These are phyloP conservation scores for Drosophila yooni DNA, from an alignment of 2,888 invertebrate species.

Conservation along the genomic window DNA sequence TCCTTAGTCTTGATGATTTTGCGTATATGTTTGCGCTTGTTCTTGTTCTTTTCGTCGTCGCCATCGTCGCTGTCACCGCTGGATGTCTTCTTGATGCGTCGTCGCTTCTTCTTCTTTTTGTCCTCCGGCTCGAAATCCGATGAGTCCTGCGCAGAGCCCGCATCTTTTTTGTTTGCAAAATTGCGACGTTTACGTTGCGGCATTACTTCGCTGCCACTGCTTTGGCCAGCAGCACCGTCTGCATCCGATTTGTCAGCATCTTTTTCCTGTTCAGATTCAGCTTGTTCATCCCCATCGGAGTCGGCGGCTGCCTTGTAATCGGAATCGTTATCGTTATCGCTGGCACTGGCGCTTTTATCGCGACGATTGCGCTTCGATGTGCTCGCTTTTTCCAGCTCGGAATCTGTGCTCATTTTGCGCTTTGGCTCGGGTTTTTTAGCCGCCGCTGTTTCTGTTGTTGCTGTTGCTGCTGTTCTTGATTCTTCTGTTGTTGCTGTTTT, in stretches of 20 bases:
- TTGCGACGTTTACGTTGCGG: conserved; percentile 78
- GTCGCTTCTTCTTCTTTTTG: conserved; percentile 74
- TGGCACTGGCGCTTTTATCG: conserved; percentile 31
- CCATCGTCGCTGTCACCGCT: conserved; percentile 75
- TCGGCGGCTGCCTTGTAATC: conserved; percentile 45
- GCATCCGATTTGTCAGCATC: conserved; percentile 32
- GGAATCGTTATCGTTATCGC: conserved; percentile 56
- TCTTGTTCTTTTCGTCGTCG: conserved; percentile 82
- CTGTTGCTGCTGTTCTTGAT: conserved; percentile 1
- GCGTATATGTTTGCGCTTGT: conserved; percentile 87
- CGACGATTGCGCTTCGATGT: conserved; percentile 56
- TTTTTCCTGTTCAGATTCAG: conserved; percentile 35
- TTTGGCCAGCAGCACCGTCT: conserved; percentile 48
- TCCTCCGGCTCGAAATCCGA: conserved; percentile 79
- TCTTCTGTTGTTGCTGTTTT: neutral
- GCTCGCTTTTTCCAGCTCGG: conserved; percentile 57
- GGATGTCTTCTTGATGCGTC: conserved; percentile 72
- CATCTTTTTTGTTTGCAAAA: conserved; percentile 59
- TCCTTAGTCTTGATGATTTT: conserved; percentile 88
- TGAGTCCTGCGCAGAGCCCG: conserved; percentile 62
- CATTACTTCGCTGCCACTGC: conserved; percentile 82
- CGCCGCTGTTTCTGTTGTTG: neutral
- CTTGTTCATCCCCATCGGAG: conserved; percentile 20
- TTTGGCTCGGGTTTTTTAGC: conserved; percentile 22
- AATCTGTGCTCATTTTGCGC: conserved; percentile 66